Evolutionary conservation across 2,113 vertebrate genomes (phyloP).

Genomic region (Pontoporia blainvillei): DNA sequence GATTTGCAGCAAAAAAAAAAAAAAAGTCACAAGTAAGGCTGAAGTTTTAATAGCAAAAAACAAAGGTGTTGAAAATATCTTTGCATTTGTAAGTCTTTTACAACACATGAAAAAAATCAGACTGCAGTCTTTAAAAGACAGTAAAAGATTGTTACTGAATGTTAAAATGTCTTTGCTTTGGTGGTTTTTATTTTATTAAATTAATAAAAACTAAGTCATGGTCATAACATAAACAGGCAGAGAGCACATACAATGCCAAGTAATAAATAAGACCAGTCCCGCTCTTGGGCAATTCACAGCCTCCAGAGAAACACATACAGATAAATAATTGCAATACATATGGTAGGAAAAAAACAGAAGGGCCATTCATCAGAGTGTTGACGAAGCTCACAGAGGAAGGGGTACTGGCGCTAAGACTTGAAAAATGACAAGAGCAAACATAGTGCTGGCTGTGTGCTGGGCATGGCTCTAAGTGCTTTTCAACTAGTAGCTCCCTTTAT

Average conservation of each 20-base stretch:
- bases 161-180: not conserved
- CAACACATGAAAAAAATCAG: not conserved
- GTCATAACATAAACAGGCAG: not conserved
- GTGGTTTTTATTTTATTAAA: not conserved
- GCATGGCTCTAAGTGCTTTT: not conserved
- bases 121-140: not conserved
- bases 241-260: not conserved
- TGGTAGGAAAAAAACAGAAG: not conserved
- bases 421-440: not conserved
- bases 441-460: no score
- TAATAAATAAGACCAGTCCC: not conserved
- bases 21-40: not conserved
- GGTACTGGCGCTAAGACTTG: not conserved
- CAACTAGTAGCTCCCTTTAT: not conserved
- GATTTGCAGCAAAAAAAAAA: not conserved
- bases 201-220: not conserved
- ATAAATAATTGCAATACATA: not conserved
- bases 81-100: not conserved
- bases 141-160: not conserved
- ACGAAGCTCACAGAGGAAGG: not conserved
- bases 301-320: not conserved
- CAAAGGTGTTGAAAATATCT: not conserved
- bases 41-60: not conserved
- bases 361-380: not conserved
- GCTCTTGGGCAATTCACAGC: not conserved